phyloP scores from a whole-genome alignment of 2,113 vertebrate species.

The Channa argus region DNA sequence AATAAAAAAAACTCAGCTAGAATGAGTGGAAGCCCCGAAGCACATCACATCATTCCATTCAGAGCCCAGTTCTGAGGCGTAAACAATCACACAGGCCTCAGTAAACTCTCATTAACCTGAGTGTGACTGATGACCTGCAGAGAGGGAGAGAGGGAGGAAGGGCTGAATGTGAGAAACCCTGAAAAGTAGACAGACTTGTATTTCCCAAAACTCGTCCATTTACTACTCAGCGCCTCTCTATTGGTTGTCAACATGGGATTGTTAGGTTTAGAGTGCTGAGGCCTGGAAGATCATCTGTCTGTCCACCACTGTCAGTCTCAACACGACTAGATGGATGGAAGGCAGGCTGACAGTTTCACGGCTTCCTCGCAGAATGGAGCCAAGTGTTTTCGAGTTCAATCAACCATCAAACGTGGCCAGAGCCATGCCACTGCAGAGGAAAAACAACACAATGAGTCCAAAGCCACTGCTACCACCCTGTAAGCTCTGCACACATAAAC shows the following conservation, averaged over 20 bases:
- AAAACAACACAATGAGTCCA: conserved; percentile 72
- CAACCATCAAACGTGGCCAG: conserved; percentile 82
- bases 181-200: conserved; percentile 20
- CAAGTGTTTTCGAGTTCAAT: conserved; percentile 80
- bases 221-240: conserved; percentile 55
- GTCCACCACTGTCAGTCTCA: conserved; percentile 51
- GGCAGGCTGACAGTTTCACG: conserved; percentile 68
- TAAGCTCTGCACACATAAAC: conserved; percentile 43
- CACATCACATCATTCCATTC: conserved; percentile 16
- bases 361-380: conserved; percentile 70
- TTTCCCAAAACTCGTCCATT: conserved; percentile 48
- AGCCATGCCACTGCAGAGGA: conserved; percentile 59
- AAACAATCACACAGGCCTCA: conserved; percentile 51
- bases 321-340: conserved; percentile 23
- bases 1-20: not conserved
- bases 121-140: conserved; percentile 41
- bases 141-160: conserved; percentile 5
- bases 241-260: conserved; percentile 58
- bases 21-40: not conserved
- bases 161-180: conserved; percentile 10
- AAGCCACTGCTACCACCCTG: conserved; percentile 63
- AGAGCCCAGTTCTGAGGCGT: conserved; percentile 13
- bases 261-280: conserved; percentile 54
- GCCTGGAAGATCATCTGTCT: conserved; percentile 63
- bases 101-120: conserved; percentile 55